A percentile compares a stretch with the other conserved stretches of the same genome.
phyloP scores from a whole-genome alignment of 2,113 vertebrate species.

The Brachyhypopomus occidentalis region DNA sequence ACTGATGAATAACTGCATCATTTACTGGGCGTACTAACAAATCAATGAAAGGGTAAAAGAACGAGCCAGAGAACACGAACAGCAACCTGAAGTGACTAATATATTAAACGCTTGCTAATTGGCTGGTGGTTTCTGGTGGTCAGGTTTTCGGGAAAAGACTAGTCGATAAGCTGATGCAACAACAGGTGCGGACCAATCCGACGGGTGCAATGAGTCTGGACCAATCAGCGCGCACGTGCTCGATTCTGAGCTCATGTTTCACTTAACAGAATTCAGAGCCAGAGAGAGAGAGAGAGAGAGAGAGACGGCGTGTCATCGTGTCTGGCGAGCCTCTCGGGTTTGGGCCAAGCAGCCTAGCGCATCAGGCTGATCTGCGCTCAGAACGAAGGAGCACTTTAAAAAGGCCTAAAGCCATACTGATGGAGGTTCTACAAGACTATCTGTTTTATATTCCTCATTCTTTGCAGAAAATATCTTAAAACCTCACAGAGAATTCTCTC shows the following conservation, averaged over 20 bases:
- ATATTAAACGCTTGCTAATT: neutral
- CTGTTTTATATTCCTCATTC: conserved; percentile 10
- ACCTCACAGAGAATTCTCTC: conserved; percentile 31
- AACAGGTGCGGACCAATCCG: neutral
- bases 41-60: conserved; percentile 17
- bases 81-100: neutral
- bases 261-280: conserved; percentile 7
- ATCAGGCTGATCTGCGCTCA: conserved; percentile 5
- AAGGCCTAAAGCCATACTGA: neutral
- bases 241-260: conserved; percentile 9
- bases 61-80: neutral
- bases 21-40: conserved; percentile 9
- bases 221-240: neutral
- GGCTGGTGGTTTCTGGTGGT: neutral
- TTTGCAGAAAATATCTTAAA: conserved; percentile 31
- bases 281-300: neutral
- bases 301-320: neutral
- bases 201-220: neutral
- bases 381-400: neutral
- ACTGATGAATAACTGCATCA: neutral
- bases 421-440: conserved; percentile 21
- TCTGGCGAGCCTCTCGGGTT: neutral
- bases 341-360: neutral
- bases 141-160: neutral
- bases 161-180: neutral